Conservation (phyloP, 2,113 vertebrate species). For the Hyperopisus bebe region DNA sequence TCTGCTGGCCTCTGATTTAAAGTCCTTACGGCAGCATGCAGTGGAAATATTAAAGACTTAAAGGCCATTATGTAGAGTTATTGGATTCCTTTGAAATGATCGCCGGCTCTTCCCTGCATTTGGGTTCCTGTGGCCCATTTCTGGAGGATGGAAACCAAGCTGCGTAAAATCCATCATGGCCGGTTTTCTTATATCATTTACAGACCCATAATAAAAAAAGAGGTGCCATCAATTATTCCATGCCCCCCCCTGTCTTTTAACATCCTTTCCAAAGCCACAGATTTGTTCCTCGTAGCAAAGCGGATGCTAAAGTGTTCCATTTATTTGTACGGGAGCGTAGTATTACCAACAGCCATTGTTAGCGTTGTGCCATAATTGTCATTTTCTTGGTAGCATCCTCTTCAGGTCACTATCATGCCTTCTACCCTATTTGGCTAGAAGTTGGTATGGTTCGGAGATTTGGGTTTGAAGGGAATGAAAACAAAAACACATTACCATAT, state of each 20-base stretch:
- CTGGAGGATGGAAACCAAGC: not conserved
- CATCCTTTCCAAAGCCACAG: not conserved
- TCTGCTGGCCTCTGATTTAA: not conserved
- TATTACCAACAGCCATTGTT: not conserved
- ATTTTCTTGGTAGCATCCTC: not conserved
- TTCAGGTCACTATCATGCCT: not conserved
- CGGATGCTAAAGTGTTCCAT: not conserved
- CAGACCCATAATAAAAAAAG: not conserved
- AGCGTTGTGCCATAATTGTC: not conserved
- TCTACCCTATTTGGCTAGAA: not conserved
- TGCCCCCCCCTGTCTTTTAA: not conserved
- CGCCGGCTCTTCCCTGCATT: not conserved
- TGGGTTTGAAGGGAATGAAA: not conserved
- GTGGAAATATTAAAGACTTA: slow-evolving; percentile 5
- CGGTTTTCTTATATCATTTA: not conserved
- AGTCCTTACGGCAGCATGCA: not conserved
- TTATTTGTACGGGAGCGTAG: not conserved
- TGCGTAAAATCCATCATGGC: not conserved
- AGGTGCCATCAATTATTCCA: not conserved
- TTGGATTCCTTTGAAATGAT: not conserved
- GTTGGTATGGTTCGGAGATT: not conserved
- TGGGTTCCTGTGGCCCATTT: not conserved
- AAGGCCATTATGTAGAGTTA: slow-evolving; percentile 7
- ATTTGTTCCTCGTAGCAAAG: not conserved
- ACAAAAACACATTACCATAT: not conserved